phyloP scores from a whole-genome alignment of 2,888 invertebrate species.

The Tineola bisselliella region DNA sequence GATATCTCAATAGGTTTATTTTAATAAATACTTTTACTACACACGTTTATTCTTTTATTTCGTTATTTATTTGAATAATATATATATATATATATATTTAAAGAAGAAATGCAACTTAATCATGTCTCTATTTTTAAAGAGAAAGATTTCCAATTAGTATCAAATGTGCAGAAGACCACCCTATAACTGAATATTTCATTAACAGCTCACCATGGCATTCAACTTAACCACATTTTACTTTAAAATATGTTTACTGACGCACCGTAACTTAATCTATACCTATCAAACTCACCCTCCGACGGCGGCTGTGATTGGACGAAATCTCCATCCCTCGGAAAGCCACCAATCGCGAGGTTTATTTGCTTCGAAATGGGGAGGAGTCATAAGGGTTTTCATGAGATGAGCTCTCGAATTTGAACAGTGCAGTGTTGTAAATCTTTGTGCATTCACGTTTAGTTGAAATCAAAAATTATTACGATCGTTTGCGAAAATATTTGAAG shows the following conservation, averaged over 20 bases:
- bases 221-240: constrained; percentile 32
- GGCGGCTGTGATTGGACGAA: constrained; percentile 39
- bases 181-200: neutral
- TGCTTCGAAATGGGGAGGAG: constrained; percentile 52
- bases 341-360: constrained; percentile 40
- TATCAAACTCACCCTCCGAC: constrained; percentile 48
- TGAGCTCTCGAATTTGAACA: constrained; percentile 49
- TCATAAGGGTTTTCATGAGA: constrained; percentile 48
- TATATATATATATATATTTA: no score
- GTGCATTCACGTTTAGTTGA: neutral
- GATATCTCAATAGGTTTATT: neutral
- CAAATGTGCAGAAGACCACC: neutral
- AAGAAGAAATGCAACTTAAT: no score
- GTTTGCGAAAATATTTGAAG: neutral
- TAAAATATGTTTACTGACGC: constrained; percentile 38
- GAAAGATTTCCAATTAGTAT: neutral
- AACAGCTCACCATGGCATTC: constrained; percentile 5
- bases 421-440: constrained; percentile 26
- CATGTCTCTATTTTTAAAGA: no score
- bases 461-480: neutral
- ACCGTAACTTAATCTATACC: constrained; percentile 64
- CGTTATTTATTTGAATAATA: neutral
- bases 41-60: neutral
- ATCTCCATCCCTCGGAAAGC: constrained; percentile 47
- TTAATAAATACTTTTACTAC: no score